Base-by-base conservation (phyloP, 2,888 invertebrate species). In the Eustalomyia histrio region DNA sequence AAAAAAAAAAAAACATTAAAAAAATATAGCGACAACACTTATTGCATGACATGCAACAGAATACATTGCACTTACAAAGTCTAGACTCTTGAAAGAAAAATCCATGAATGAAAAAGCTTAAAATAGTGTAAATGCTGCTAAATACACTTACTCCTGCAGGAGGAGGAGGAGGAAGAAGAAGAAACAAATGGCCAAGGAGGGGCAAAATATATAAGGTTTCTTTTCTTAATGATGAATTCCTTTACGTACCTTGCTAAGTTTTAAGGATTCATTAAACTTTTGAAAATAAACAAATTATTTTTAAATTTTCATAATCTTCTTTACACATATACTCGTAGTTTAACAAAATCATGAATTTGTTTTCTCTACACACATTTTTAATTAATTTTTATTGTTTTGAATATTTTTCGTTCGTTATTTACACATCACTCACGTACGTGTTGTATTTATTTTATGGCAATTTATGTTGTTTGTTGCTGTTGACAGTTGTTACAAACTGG, bases 101-200 rank as follows among this genome's bases (percentile, higher is more conserved):
- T 67, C 72, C 78, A 78, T 78, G 78, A 78, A 78, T 78, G 71
- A 72, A 76, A 76, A 69, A 76, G 76, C 76, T 76, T 78, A 67
- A 72, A 78, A 78, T 78, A 72, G 72, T n/a, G n/a, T 72, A 72
- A 72, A 55, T 72, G 72, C 21, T 17, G 10, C 43, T 57, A 35
- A 63, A 55, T 69, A 24, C 17, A 14, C 47, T 16, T 14, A n/a
- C 43, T 47, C 43, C 43, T 47, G n/a, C n/a, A 47, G 43, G 5
- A 14, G 14, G 43, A 43, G 14, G 2, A 14, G 14, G 14, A 14
- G 2, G 35, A 47, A 47, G 6, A 6, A 39, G 7, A 29, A 6
- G 7, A 29, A 29, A 29, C 7, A 29, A 29, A 29, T 29, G 29
- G 4, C 10, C 12, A 39, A 39, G 39, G 39, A 39, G 39, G 39